These are phyloP conservation scores for Oscheius sp. DNA, from an alignment of 1,140 invertebrate genomes.

Conservation along the genomic window DNA sequence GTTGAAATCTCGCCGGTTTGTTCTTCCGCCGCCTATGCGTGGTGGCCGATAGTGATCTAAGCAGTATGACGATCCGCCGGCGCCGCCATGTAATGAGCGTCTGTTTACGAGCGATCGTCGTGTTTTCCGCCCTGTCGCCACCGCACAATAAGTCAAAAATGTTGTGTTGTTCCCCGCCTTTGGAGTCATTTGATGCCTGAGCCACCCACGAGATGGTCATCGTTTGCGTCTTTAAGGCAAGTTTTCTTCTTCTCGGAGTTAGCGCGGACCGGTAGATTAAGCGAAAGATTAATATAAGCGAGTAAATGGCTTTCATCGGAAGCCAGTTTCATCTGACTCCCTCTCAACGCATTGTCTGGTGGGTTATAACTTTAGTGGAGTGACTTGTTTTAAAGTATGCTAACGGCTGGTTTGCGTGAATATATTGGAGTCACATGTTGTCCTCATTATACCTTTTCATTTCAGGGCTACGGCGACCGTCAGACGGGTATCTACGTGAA, in stretches of 20 bases:
- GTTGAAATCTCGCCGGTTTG: not conserved
- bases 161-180: not conserved
- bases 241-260: conserved; percentile 10
- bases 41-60: not conserved
- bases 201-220: conserved; percentile 16
- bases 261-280: no score
- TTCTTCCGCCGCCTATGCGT: no score
- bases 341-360: no score
- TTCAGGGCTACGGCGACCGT: conserved; percentile 49
- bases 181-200: not conserved
- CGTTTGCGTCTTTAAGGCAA: conserved; percentile 24
- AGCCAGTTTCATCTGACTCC: no score
- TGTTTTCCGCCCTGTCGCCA: conserved; percentile 9
- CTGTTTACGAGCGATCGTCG: not conserved
- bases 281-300: no score
- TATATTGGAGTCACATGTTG: no score
- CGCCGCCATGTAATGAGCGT: not conserved
- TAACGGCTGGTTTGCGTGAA: no score
- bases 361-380: no score
- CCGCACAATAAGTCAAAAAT: not conserved
- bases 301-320: no score
- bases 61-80: not conserved
- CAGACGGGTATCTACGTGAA: conserved; percentile 58
- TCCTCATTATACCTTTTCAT: not conserved
- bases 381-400: not conserved